These are phyloP conservation scores for Poecilobothrus nobilitatus DNA, from an alignment of 2,888 invertebrate genomes.

Conservation along the genomic window DNA sequence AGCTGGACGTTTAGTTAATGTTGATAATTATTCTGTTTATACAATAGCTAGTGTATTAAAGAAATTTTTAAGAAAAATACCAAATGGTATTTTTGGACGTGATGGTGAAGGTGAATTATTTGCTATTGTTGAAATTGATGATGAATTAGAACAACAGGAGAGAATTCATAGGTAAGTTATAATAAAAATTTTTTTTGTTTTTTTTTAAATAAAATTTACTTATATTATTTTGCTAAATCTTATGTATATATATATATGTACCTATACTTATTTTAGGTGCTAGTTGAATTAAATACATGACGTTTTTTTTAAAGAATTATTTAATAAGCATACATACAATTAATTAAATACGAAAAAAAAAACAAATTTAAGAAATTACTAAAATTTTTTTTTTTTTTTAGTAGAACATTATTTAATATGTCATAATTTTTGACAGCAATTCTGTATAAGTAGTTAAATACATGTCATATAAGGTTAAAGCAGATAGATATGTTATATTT, in stretches of 20 bases:
- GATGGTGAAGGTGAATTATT: slow-evolving; percentile 86
- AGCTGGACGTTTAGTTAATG: slow-evolving; percentile 80
- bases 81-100: slow-evolving; percentile 90
- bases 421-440: no score
- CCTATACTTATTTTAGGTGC: neutral
- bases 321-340: no score
- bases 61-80: slow-evolving; percentile 93
- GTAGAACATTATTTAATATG: no score
- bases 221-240: no score
- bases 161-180: slow-evolving; percentile 76
- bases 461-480: no score
- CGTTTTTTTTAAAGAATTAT: neutral
- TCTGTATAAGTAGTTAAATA: no score
- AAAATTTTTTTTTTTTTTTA: no score
- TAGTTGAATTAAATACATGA: neutral
- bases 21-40: slow-evolving; percentile 92
- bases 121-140: slow-evolving; percentile 73
- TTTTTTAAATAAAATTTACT: no score
- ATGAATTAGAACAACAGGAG: slow-evolving; percentile 76
- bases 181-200: slow-evolving; percentile 11
- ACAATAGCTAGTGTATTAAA: slow-evolving; percentile 97
- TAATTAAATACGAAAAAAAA: neutral
- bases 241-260: neutral
- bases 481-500: no score
- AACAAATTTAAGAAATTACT: no score